These are phyloP conservation scores for Drosophila ercepeae DNA, from an alignment of 1,140 invertebrate species.

Conservation along the genomic window DNA sequence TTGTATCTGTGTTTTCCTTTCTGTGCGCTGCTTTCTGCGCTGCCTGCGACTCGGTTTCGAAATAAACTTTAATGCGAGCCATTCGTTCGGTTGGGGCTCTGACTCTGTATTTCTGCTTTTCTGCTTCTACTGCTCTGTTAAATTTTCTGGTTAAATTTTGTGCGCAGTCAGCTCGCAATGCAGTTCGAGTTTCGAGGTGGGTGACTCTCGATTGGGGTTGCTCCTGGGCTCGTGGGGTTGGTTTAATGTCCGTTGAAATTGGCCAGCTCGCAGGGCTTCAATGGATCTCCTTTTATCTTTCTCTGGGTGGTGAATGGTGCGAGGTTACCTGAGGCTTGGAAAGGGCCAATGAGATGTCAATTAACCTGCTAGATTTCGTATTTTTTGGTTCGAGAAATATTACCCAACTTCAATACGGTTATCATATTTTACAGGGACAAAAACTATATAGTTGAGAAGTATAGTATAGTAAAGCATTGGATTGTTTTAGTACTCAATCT, in stretches of 20 bases:
- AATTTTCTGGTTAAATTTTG: slow-evolving; percentile 68
- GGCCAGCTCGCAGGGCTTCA: not conserved
- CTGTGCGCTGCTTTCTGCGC: slow-evolving; percentile 65
- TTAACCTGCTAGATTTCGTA: slow-evolving; percentile 1
- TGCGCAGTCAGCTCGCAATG: slow-evolving; percentile 70
- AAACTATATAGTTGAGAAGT: too few relatives aligned
- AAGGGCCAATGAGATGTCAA: not conserved
- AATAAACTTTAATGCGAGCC: slow-evolving; percentile 79
- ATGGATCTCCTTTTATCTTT: slow-evolving; percentile 1
- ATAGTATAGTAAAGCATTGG: too few relatives aligned
- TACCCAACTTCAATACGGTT: not conserved
- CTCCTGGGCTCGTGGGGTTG: slow-evolving; percentile 17
- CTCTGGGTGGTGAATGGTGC: not conserved
- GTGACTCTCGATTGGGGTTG: slow-evolving; percentile 17
- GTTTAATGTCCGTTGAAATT: not conserved
- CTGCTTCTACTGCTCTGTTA: slow-evolving; percentile 79
- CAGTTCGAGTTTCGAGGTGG: slow-evolving; percentile 29
- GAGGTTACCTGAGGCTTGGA: not conserved
- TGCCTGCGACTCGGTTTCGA: slow-evolving; percentile 67
- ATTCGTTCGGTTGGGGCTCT: slow-evolving; percentile 69
- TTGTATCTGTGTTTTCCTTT: slow-evolving; percentile 42
- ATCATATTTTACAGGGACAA: not conserved
- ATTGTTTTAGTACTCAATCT: too few relatives aligned
- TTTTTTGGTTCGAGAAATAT: not conserved
- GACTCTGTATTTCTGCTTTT: slow-evolving; percentile 57